phyloP scores from a whole-genome alignment of 2,888 invertebrate species.

The Athalia rosae region DNA sequence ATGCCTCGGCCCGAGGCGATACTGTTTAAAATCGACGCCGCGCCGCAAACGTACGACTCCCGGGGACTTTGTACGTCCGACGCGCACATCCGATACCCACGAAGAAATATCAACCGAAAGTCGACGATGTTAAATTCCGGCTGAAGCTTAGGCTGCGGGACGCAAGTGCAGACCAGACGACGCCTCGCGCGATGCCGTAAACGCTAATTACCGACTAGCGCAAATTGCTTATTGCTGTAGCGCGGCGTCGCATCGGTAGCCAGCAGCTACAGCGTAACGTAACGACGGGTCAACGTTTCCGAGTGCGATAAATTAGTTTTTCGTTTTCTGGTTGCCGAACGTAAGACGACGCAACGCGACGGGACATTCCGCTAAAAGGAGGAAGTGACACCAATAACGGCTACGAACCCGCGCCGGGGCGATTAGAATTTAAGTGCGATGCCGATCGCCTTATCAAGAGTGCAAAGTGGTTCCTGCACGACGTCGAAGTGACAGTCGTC shows the following conservation, averaged over 20 bases:
- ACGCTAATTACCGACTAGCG: conserved; percentile 24
- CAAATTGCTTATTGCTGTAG: conserved; percentile 27
- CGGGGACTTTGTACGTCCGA: background rate
- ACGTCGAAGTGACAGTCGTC: background rate
- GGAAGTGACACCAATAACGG: conserved; percentile 26
- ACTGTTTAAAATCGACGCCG: background rate
- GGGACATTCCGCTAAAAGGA: background rate
- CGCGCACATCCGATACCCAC: background rate
- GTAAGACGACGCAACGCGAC: no score
- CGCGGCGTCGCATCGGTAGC: background rate
- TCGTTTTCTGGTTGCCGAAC: no score
- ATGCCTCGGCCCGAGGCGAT: conserved; percentile 6
- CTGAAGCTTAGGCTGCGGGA: background rate
- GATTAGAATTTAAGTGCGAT: background rate
- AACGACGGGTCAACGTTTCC: no score
- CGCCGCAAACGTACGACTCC: background rate
- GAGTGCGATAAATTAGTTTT: no score
- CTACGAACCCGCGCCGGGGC: background rate
- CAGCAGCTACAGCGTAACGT: no score
- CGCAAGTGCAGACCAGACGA: conserved; percentile 18
- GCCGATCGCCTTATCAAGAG: conserved; percentile 23
- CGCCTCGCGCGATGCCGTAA: background rate
- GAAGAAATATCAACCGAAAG: background rate
- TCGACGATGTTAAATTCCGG: background rate
- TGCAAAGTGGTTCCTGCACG: conserved; percentile 26